Base-by-base conservation (phyloP, 2,797 vertebrate genomes). In the Diceros bicornis region DNA sequence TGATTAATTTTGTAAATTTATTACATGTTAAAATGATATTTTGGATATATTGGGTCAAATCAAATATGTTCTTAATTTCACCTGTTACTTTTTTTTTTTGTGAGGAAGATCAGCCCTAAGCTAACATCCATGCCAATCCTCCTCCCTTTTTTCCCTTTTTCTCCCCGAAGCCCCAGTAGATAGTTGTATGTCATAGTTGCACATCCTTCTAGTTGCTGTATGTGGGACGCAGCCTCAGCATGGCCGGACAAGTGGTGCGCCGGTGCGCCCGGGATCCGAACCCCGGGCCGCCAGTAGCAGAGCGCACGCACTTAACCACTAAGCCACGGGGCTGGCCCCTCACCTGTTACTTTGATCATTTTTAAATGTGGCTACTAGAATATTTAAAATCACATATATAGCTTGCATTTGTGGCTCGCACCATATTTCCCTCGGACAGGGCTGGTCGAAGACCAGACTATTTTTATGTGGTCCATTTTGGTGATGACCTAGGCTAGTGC, bases 51-150 rank as follows among this genome's bases (percentile, higher is more conserved):
- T 44, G 27, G 64, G 47, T 72, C 34, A 72, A 85, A 64, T 57
- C 79, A 55, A 47, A 66, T 68, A 34, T 71, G 55, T 83, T 74
- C 61, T 75, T 83, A 88, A 84, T 93, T 81, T 94, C 74, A 86
- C 34, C 32, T 25, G 27, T 74, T 82, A 50, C 59, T 81, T 29
- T 57, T 77, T 41, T 41, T 4, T 41, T 4, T 41, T 41, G 41
- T 41, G 41, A 41, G 41, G 41, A 41, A 41, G 41, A 41, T 41
- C 41, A 41, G 41, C 41, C 41, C 41, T 41, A 5, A 41, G 41
- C 41, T 41, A 41, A 41, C 41, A 41, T 41, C 41, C 41, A 5
- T 41, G 41, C 41, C 4, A 41, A 41, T 41, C 41, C 41, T 41
- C 41, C 41, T 41, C 41, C 41, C 41, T 41, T 41, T 41, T 41